Evolutionary conservation across 2,797 vertebrate genomes (phyloP), one percentile per base, ranked within the genome.

Genomic region (Phrynocephalus vlangalii): DNA sequence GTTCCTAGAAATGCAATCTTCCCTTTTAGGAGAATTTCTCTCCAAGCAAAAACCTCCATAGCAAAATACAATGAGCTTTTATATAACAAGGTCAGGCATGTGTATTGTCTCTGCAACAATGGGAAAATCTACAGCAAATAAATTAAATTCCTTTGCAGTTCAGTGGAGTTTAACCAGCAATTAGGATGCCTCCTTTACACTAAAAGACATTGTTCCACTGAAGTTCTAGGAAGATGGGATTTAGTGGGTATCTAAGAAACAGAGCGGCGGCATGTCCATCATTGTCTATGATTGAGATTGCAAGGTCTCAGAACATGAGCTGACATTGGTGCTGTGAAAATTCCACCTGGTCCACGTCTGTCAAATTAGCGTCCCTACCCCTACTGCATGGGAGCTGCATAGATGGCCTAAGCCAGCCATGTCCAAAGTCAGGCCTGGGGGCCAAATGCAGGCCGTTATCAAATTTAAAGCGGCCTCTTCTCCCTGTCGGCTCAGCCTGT

Each of bases 141-240:
- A 83, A 52, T 83, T 83, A 83, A 83, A 72, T 83, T 72, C 18
- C 50, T 83, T 68, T 83, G 72, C 68, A 60, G 68, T 72, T 83
- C 82, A 83, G 68, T 72, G 68, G 68, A 50, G 68, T 72, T 83
- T 72, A 56, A 72, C 50, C 52, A 83, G 48, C 72, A 26, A 80
- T 63, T 66, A 60, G 70, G 68, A 33, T 8, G 48, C 68, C 28
- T 83, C 68, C 30, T 72, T n/a, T 13, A 56, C 28, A 71, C 6
- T 56, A 83, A 56, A 68, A 18, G 28, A 68, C 26, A 44, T 48
- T 18, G 18, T 26, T n/a, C 7, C 38, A 48, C 1, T 15, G 44
- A 50, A 26, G 44, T 50, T 52, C 13, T 4, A 72, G 68, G 30
- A 83, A n/a, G 16, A 70, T 16, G 24, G 13, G 38, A 18, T 28